A percentile compares a stretch with the other conserved stretches of the same genome.
Conservation (phyloP, 2,797 vertebrate species). For the Eutrigla gurnardus region DNA sequence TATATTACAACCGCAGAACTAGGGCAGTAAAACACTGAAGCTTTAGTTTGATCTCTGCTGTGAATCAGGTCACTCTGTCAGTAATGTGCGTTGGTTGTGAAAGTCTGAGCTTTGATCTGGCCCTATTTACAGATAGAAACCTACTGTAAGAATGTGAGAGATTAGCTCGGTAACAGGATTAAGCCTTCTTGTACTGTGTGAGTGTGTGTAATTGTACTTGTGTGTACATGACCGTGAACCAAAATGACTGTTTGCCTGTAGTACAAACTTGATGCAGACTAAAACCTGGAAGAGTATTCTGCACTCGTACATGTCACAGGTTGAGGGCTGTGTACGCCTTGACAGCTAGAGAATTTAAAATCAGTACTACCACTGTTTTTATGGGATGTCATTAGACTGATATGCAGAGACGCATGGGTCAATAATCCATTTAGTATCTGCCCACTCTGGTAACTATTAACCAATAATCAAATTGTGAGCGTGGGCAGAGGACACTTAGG, state of each 20-base stretch:
- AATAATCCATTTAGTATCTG: slow-evolving; percentile 21
- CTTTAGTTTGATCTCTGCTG: neutral
- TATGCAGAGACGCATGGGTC: slow-evolving; percentile 12
- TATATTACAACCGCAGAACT: neutral
- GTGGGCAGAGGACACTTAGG: slow-evolving; percentile 13
- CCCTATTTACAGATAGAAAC: slow-evolving; percentile 13
- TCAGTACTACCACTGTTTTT: slow-evolving; percentile 21
- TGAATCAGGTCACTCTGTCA: neutral
- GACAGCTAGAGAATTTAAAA: slow-evolving; percentile 18
- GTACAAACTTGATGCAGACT: neutral
- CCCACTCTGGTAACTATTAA: slow-evolving; percentile 64
- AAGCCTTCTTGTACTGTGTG: neutral
- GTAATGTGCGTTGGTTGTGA: slow-evolving; percentile 12
- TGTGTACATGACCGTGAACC: neutral
- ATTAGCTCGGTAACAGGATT: slow-evolving; percentile 43
- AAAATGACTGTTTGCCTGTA: neutral
- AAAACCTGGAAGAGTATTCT: neutral
- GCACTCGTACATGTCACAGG: neutral
- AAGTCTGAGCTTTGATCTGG: slow-evolving; percentile 50
- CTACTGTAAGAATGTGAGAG: slow-evolving; percentile 14
- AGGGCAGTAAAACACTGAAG: neutral
- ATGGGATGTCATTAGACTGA: slow-evolving; percentile 1
- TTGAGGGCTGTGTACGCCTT: neutral
- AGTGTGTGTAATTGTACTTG: slow-evolving; percentile 8
- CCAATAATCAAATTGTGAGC: slow-evolving; percentile 31